A percentile compares a stretch with the other conserved stretches of the same genome.
Conservation (phyloP, 2,113 vertebrate species). For the Colossoma macropomum region DNA sequence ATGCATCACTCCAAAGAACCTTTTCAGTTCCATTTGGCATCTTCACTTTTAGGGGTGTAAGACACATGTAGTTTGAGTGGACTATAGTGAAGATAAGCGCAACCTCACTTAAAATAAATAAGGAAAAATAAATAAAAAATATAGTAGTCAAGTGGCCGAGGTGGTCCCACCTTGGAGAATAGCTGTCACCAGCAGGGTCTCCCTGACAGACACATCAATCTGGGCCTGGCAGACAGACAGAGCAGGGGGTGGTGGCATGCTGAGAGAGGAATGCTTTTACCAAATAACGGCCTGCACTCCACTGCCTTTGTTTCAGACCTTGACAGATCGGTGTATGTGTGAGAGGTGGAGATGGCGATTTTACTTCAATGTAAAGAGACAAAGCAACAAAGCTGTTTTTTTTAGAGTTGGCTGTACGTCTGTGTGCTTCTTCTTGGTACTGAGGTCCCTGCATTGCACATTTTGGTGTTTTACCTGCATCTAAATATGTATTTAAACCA, state of each 20-base stretch:
- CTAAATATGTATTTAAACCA: no score
- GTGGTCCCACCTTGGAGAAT: conserved; percentile 55
- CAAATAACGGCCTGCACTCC: conserved; percentile 39
- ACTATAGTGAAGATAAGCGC: no score
- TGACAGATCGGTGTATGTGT: conserved; percentile 1
- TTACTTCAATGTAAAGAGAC: not conserved
- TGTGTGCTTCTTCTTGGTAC: no score
- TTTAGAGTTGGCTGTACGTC: no score
- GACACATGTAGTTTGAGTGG: no score
- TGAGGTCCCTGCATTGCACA: no score
- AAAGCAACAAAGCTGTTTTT: conserved; percentile 17
- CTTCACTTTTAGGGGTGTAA: no score
- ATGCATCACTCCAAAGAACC: no score
- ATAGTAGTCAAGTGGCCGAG: not conserved
- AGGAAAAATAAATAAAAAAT: not conserved
- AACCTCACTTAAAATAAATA: not conserved
- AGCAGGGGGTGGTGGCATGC: conserved; percentile 40
- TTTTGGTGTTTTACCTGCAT: no score
- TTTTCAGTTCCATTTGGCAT: no score
- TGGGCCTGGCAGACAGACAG: conserved; percentile 31
- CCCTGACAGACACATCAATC: conserved; percentile 72
- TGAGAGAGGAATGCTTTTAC: conserved; percentile 45
- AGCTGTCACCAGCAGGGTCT: conserved; percentile 61
- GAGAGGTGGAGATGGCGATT: not conserved
- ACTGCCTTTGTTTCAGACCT: conserved; percentile 8